Conservation (phyloP, 2,888 invertebrate species). For the Willowsia nigromaculata region DNA sequence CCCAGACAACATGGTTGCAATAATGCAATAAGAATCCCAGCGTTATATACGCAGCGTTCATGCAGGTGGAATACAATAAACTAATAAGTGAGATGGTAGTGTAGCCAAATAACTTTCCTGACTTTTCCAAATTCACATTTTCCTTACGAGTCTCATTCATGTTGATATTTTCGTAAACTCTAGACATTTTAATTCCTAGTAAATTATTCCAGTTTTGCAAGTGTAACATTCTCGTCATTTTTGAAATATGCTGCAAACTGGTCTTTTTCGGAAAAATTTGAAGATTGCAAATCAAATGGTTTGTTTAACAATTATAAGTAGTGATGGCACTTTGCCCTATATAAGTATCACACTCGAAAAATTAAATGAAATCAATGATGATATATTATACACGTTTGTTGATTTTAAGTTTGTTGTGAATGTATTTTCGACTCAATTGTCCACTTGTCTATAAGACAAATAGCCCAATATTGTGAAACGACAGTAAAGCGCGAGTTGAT, state of each 20-base stretch:
- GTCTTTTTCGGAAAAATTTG: background rate
- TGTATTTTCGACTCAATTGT: conserved; percentile 37
- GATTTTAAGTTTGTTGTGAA: too few relatives aligned
- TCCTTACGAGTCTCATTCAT: background rate
- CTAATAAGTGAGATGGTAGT: too few relatives aligned
- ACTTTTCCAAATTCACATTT: background rate
- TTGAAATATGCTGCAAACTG: background rate
- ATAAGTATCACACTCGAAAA: too few relatives aligned
- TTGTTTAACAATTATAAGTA: too few relatives aligned
- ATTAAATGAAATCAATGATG: too few relatives aligned
- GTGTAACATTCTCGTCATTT: conserved; percentile 65
- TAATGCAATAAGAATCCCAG: background rate
- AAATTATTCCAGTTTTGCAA: conserved; percentile 75
- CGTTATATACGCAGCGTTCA: background rate
- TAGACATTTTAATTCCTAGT: conserved; percentile 59
- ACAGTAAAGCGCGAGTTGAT: conserved; percentile 55
- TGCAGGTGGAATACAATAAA: too few relatives aligned
- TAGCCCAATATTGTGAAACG: conserved; percentile 65
- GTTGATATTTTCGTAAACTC: background rate
- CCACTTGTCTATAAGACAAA: conserved; percentile 69
- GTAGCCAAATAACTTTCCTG: background rate
- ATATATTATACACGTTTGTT: too few relatives aligned
- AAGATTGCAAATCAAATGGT: too few relatives aligned
- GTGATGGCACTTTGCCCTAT: too few relatives aligned
- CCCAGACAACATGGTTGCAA: conserved; percentile 59